A percentile compares a stretch with the other conserved stretches of the same genome.
phyloP scores from a whole-genome alignment of 1,140 invertebrate genomes.

The Pteromalus puparum region DNA sequence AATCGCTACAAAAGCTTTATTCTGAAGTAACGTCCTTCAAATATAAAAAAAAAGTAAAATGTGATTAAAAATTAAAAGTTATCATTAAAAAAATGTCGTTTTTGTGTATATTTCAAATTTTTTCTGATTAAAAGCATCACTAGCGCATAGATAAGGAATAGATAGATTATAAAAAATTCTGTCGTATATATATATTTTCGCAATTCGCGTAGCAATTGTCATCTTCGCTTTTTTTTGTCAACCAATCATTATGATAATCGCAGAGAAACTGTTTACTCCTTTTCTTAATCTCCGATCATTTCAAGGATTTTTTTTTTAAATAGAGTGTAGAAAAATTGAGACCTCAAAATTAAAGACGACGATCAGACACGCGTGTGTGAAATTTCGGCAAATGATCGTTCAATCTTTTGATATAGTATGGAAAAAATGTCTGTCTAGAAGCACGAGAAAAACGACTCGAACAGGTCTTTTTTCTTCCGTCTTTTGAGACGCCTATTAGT shows the following conservation, averaged over 20 bases:
- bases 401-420: constrained; percentile 3
- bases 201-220: constrained; percentile 28
- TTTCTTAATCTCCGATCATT: constrained; percentile 12
- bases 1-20: not conserved
- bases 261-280: constrained; percentile 11
- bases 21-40: not conserved
- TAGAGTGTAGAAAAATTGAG: constrained; percentile 1
- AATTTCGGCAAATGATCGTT: not conserved
- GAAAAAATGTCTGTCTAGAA: constrained; percentile 8
- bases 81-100: constrained; percentile 12
- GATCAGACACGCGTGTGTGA: not conserved
- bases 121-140: constrained; percentile 31
- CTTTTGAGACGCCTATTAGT: constrained; percentile 39
- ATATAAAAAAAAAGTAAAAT: constrained; percentile 24
- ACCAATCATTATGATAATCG: constrained; percentile 4
- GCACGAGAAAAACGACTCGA: not conserved
- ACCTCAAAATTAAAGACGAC: constrained; percentile 18
- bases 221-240: not conserved
- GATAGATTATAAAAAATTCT: constrained; percentile 50
- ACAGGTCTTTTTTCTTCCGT: not conserved
- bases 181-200: constrained; percentile 43
- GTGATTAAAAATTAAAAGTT: constrained; percentile 22
- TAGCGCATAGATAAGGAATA: constrained; percentile 46
- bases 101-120: constrained; percentile 44
- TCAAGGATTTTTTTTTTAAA: constrained; percentile 37